Conservation (phyloP, 2,888 invertebrate genomes). For the Lobophora halterata region DNA sequence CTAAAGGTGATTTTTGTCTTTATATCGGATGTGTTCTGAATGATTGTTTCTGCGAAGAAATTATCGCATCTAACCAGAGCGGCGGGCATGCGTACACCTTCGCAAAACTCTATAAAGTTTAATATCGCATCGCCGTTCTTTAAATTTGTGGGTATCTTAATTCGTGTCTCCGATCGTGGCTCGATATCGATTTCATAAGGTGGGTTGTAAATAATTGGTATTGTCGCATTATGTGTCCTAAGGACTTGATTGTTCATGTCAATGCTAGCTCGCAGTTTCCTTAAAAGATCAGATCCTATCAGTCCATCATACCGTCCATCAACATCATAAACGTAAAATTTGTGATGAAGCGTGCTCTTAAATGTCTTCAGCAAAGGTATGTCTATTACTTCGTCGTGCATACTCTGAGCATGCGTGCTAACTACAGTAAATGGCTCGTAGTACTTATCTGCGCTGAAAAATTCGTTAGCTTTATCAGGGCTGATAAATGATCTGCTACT, state of each 20-base stretch:
- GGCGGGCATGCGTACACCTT: conserved; percentile 27
- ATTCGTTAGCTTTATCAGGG: neutral
- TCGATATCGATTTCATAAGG: too few species aligned
- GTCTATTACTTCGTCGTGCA: too few species aligned
- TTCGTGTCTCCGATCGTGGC: too few species aligned
- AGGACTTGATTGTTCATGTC: conserved; percentile 6
- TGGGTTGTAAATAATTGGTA: too few species aligned
- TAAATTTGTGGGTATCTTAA: too few species aligned
- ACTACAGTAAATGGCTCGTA: conserved; percentile 7
- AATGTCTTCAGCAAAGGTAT: too few species aligned
- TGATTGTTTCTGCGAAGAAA: conserved; percentile 9
- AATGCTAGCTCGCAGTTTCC: conserved; percentile 3
- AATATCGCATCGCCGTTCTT: conserved; percentile 8
- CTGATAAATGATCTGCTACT: conserved; percentile 13
- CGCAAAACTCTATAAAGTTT: conserved; percentile 15
- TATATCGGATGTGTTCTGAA: neutral
- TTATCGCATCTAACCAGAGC: conserved; percentile 22
- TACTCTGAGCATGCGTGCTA: conserved; percentile 8
- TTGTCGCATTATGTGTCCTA: too few species aligned
- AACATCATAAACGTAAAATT: too few species aligned
- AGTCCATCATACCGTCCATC: too few species aligned
- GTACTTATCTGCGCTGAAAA: neutral
- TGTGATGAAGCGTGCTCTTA: too few species aligned
- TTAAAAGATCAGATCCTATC: conserved; percentile 10
- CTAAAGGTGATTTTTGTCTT: neutral